Evolutionary conservation across 2,888 invertebrate species (phyloP).

Genomic region (Polydrusus pterygomalis): DNA sequence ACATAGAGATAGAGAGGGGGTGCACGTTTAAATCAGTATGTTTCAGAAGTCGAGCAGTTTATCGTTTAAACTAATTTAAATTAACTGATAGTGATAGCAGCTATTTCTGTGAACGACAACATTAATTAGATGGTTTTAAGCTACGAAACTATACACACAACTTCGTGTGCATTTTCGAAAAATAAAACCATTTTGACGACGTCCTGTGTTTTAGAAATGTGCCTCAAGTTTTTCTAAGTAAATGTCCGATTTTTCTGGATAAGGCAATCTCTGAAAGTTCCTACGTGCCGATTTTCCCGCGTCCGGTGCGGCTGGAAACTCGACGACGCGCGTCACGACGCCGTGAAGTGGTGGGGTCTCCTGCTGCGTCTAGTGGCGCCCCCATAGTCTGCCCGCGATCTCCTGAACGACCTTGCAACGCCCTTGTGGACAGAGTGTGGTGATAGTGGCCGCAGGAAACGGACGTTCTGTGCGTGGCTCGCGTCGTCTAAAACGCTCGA

Average conservation of each 20-base stretch:
- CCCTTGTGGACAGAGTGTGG: constrained; percentile 68
- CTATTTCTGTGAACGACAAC: not conserved
- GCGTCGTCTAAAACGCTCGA: constrained; percentile 47
- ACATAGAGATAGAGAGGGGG: too few species aligned
- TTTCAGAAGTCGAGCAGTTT: not conserved
- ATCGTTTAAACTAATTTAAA: not conserved
- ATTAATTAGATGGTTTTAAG: not conserved
- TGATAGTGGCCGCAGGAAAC: constrained; percentile 64
- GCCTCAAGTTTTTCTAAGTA: not conserved
- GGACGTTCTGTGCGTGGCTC: constrained; percentile 60
- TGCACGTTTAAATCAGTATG: too few species aligned
- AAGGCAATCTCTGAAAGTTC: not conserved
- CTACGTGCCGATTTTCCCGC: constrained; percentile 24
- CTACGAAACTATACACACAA: not conserved
- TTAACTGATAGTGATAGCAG: not conserved
- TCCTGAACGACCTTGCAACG: constrained; percentile 71
- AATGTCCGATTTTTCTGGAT: not conserved
- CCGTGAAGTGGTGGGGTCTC: constrained; percentile 8
- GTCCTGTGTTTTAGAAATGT: not conserved
- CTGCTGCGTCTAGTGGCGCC: constrained; percentile 70
- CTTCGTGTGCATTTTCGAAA: not conserved
- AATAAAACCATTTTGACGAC: not conserved
- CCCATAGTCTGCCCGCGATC: constrained; percentile 72
- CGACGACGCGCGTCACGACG: constrained; percentile 18
- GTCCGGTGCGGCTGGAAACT: constrained; percentile 15